These are phyloP conservation scores for Slavum lentiscoides DNA, from an alignment of 2,888 invertebrate genomes.

Conservation along the genomic window DNA sequence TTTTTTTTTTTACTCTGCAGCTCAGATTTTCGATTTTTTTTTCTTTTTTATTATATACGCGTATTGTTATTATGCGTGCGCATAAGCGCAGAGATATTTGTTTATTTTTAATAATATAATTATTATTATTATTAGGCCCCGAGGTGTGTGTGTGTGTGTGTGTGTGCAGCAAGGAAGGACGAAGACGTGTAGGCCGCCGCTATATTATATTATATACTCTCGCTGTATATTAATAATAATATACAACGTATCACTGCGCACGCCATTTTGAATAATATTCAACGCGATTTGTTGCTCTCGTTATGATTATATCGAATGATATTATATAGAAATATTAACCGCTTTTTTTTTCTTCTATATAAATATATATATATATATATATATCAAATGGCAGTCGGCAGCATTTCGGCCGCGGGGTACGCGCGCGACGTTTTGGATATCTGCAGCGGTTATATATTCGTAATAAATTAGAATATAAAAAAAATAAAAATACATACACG, in stretches of 20 bases:
- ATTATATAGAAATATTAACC: slow-evolving; percentile 20
- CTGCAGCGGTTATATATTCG: background rate
- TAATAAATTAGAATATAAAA: slow-evolving; percentile 25
- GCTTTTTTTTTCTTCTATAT: background rate
- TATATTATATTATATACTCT: background rate
- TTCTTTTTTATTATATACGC: too few species aligned
- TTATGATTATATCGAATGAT: slow-evolving; percentile 38
- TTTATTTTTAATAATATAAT: background rate
- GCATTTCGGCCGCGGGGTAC: slow-evolving; percentile 33
- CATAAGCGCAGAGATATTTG: background rate
- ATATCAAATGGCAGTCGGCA: slow-evolving; percentile 33
- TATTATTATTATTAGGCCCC: background rate
- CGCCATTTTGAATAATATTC: slow-evolving; percentile 51
- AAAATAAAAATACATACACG: background rate
- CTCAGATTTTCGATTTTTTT: too few species aligned
- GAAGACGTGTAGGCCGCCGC: background rate
- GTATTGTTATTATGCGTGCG: background rate
- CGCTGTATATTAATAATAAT: background rate
- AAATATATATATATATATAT: too few species aligned
- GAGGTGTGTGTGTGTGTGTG: slow-evolving; percentile 2
- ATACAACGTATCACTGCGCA: background rate
- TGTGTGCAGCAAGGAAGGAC: background rate
- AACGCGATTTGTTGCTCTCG: slow-evolving; percentile 34
- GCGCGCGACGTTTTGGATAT: slow-evolving; percentile 19
- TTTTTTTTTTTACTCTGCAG: too few species aligned